Base-by-base conservation (phyloP, 2,113 vertebrate genomes). In the Mastomys natalensis region DNA sequence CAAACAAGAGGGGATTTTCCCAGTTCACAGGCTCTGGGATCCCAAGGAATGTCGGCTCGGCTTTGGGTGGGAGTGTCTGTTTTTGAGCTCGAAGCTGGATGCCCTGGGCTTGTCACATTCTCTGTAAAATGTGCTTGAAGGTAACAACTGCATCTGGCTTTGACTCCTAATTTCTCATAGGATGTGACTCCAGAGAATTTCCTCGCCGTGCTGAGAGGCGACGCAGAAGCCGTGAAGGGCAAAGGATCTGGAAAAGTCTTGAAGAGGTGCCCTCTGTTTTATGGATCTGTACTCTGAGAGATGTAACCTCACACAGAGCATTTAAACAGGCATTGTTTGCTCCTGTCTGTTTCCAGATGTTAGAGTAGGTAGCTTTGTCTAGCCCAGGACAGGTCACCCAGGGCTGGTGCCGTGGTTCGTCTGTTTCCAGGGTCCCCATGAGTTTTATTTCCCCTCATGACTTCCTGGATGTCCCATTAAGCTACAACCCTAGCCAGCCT, bases 111-210 rank as follows among this genome's bases (percentile, higher is more conserved):
- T n/a, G 70, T 45, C 9, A 0, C 24, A 17, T 70, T 2, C 70
- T n/a, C 45, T 31, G 8, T 2, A 4, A 0, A 0, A 43, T 40
- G 43, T 12, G 26, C 31, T 8, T 24, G 9, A 34, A 62, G 45
- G 70, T 5, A 29, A 29, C 40, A 73, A 77, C 62, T 80, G 26
- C 40, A 3, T 94, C 92, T 78, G 74, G 31, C 45, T 31, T 31
- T 96, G 43, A 89, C 87, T 81, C 45, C 90, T 64, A 3, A 88
- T 76, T 90, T 92, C 93, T 37, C 92, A 16, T 40, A 99, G 99
- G 98, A 98, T 81, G 99, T 99, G 95, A 99, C 99, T n/a, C 99
- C 99, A 15, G 85, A 99, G 43, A 99, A 99, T 97, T 99, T 99
- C 98, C 98, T 99, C 96, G 99, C 99, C 0, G 99, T 99, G 96